phyloP scores from a whole-genome alignment of 2,113 vertebrate species.

The Phylloscopus trochiloides region DNA sequence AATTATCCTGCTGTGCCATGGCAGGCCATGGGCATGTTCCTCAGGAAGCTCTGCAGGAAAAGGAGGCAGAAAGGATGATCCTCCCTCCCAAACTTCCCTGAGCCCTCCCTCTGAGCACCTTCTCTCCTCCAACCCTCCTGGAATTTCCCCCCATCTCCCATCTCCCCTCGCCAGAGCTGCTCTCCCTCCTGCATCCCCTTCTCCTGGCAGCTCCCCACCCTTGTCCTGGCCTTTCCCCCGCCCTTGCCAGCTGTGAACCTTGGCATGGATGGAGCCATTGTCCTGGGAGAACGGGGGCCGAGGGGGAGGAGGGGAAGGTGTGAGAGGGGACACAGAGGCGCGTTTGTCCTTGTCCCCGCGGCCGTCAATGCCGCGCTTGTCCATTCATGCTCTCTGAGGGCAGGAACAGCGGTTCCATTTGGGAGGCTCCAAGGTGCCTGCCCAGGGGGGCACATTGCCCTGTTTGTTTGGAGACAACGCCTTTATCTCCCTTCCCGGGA shows the following conservation, averaged over 20 bases:
- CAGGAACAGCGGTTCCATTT: slow-evolving; percentile 73
- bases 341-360: slow-evolving; percentile 70
- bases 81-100: background rate
- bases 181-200: background rate
- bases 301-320: slow-evolving; percentile 72
- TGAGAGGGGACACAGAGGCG: slow-evolving; percentile 73
- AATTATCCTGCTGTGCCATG: background rate
- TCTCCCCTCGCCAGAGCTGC: background rate
- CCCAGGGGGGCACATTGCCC: slow-evolving; percentile 62
- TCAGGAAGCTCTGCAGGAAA: background rate
- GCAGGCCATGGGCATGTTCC: accelerated
- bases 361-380: slow-evolving; percentile 80
- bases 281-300: slow-evolving; percentile 28
- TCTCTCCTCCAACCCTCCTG: background rate
- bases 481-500: background rate
- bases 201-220: slow-evolving; percentile 1
- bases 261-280: slow-evolving; percentile 78
- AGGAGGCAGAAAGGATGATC: background rate
- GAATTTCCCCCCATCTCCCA: background rate
- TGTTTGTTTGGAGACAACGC: slow-evolving; percentile 62
- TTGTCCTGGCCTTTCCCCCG: slow-evolving; percentile 11
- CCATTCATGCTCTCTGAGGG: slow-evolving; percentile 79
- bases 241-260: slow-evolving; percentile 78
- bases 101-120: background rate
- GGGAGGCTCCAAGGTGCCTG: slow-evolving; percentile 62